A percentile compares a stretch with the other conserved stretches of the same genome.
Evolutionary conservation across 2,113 vertebrate species (phyloP).

Genomic region (Motacilla tschutschensis): DNA sequence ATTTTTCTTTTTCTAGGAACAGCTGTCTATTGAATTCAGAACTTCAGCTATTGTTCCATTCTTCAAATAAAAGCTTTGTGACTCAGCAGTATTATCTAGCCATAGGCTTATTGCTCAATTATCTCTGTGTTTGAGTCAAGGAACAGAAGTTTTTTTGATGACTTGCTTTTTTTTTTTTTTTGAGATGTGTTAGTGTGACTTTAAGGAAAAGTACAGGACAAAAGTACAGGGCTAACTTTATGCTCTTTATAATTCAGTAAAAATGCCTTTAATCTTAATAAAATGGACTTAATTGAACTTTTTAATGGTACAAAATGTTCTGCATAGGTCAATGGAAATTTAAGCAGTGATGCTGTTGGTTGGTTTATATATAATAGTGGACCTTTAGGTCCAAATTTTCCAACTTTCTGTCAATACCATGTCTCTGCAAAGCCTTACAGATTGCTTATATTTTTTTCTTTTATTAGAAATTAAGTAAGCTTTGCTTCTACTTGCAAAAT

Average conservation of each 20-base stretch:
- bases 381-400: not conserved
- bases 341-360: not conserved
- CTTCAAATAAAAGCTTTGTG: conserved; percentile 14
- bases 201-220: conserved; percentile 25
- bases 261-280: conserved; percentile 38
- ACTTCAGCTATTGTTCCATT: conserved; percentile 11
- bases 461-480: not conserved
- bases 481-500: not conserved
- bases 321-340: not conserved
- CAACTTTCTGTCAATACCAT: not conserved
- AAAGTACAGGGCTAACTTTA: conserved; percentile 29
- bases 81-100: conserved; percentile 47
- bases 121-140: conserved; percentile 29
- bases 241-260: conserved; percentile 8
- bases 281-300: conserved; percentile 4
- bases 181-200: not conserved
- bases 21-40: conserved; percentile 7
- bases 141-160: conserved; percentile 45
- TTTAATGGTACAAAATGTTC: conserved; percentile 13
- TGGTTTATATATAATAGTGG: not conserved
- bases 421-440: not conserved
- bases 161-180: conserved; percentile 18
- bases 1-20: not conserved
- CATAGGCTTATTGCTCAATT: conserved; percentile 43
- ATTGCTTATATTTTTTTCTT: not conserved